Conservation (phyloP, 1,140 invertebrate genomes). For the Microplitis mediator region DNA sequence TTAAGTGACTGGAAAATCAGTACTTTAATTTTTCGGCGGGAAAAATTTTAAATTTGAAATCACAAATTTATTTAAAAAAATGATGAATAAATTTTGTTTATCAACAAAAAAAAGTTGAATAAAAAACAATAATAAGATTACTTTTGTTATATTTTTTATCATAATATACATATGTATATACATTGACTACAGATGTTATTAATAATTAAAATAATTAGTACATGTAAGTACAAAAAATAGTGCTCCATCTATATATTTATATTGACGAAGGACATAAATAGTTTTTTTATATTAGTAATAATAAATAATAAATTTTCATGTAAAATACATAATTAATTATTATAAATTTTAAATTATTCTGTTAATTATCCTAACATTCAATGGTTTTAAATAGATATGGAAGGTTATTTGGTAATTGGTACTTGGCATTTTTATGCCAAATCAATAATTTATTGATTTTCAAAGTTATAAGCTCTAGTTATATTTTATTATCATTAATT, state of each 20-base stretch:
- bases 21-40: no score
- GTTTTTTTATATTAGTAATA: neutral
- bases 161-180: neutral
- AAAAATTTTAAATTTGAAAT: neutral
- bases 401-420: neutral
- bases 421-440: neutral
- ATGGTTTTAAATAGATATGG: neutral
- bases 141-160: neutral
- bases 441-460: slow-evolving; percentile 22
- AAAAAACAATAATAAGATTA: neutral
- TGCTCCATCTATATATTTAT: slow-evolving; percentile 3
- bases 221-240: slow-evolving; percentile 31
- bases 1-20: no score
- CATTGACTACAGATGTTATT: neutral
- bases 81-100: neutral
- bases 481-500: neutral
- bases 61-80: neutral
- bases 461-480: slow-evolving; percentile 1
- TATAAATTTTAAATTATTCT: no score
- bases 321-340: neutral
- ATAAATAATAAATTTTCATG: neutral
- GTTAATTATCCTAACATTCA: neutral
- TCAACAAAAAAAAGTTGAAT: neutral
- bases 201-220: neutral
- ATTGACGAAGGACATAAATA: neutral